Base-by-base conservation (phyloP, 2,113 vertebrate genomes). In the Athene cunicularia region DNA sequence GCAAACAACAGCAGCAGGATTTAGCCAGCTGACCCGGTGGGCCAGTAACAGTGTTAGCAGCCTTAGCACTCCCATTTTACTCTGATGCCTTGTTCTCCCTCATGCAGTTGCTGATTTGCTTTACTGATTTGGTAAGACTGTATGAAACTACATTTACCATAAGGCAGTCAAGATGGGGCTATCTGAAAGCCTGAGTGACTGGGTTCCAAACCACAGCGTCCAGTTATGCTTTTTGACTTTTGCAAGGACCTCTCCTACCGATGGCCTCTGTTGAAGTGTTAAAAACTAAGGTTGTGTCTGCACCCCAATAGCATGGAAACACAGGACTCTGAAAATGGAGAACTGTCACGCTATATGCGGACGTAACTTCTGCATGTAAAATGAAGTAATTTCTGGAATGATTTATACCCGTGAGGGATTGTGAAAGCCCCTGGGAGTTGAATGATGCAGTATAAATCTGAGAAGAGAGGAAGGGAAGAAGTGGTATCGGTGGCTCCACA, bases 51-150 rank as follows among this genome's bases (percentile, higher is more conserved):
- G 22, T 4, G 5, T 37, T 28, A 37, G 56, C 39, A n/a, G 49
- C 55, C 23, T 55, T 20, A 45, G 50, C 5, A 6, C 17, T 64
- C 28, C 22, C 8, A 10, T 14, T 14, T 35, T 11, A 20, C 62
- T 28, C 52, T 14, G 10, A 20, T 55, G 33, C 63, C 23, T 45
- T 6, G 0, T 58, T 17, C 49, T 58, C 41, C 41, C 41, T 50
- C 50, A 4, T 0, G 1, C 27, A 18, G 33, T 58, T 28, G 9
- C 14, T 0, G 2, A 8, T 30, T 64, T 68, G 9, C 50, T 35
- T 67, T 37, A 35, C 39, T 21, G 15, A 20, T 33, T 37, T 66
- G 23, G 33, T 59, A 43, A 37, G 43, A 28, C 74, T 12, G 32
- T 6, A 5, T 33, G 41, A 72, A 43, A 2, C 22, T 63, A 14